Conservation (phyloP, 1,140 invertebrate species). For the Brachionus plicatilis region DNA sequence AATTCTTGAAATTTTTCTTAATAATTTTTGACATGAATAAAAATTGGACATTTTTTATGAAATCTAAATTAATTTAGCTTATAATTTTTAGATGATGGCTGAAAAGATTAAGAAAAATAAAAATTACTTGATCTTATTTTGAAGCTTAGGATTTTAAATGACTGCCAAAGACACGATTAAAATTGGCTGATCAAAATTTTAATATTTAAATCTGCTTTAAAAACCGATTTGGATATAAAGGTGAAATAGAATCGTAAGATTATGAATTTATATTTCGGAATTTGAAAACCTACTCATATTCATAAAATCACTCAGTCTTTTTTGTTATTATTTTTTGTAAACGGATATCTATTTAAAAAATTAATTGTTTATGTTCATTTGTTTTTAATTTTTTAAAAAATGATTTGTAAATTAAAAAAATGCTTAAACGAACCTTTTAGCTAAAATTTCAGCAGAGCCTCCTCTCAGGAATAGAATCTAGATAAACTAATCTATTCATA, state of each 20-base stretch:
- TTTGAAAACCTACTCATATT: neutral
- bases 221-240: no score
- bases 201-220: no score
- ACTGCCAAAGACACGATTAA: no score
- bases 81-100: no score
- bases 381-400: neutral
- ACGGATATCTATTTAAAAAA: neutral
- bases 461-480: neutral
- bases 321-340: neutral
- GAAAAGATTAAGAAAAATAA: no score
- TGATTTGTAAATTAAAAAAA: neutral
- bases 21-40: neutral
- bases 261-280: neutral
- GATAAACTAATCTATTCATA: neutral
- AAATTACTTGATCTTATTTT: no score
- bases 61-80: no score
- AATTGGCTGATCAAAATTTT: no score
- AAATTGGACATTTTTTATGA: no score
- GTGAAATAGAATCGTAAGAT: no score
- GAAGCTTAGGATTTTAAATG: no score
- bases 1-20: neutral
- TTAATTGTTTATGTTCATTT: neutral
- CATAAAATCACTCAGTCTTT: neutral
- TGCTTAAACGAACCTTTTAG: neutral
- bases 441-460: neutral